A percentile compares a stretch with the other conserved stretches of the same genome.
Conservation (phyloP, 2,888 invertebrate genomes). For the Cryptocheilus praepositus region DNA sequence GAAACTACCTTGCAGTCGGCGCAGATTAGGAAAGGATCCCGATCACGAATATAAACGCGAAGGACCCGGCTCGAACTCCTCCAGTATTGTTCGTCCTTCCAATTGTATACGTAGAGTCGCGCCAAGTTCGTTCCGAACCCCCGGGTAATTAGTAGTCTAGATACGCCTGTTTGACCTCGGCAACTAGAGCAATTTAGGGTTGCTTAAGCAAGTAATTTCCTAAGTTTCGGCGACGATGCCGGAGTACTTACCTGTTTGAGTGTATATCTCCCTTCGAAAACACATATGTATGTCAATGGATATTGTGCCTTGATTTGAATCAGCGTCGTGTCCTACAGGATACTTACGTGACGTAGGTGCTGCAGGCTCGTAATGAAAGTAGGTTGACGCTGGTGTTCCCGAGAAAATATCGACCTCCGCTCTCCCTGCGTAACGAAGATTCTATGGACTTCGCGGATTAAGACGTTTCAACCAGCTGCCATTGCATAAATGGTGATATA, state of each 20-base stretch:
- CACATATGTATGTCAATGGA: no score
- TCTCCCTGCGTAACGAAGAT: no score
- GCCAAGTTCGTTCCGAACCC: slow-evolving; percentile 52
- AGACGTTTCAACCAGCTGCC: no score
- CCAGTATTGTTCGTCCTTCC: slow-evolving; percentile 47
- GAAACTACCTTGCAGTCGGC: slow-evolving; percentile 44
- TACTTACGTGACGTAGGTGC: no score
- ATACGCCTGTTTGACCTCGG: slow-evolving; percentile 47
- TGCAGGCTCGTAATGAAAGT: no score
- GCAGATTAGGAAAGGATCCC: slow-evolving; percentile 50
- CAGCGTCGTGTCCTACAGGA: no score
- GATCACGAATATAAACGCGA: slow-evolving; percentile 53
- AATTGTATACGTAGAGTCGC: slow-evolving; percentile 38
- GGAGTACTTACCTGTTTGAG: slow-evolving; percentile 13
- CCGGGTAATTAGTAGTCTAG: slow-evolving; percentile 52
- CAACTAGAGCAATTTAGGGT: slow-evolving; percentile 41
- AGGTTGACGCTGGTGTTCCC: no score
- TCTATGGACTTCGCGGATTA: no score
- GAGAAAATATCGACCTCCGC: no score
- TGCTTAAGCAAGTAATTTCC: slow-evolving; percentile 32
- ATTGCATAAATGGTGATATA: no score
- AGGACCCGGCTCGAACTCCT: slow-evolving; percentile 35
- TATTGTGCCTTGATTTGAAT: no score
- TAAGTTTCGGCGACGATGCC: slow-evolving; percentile 8
- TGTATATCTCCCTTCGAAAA: no score